phyloP scores from a whole-genome alignment of 2,113 vertebrate species.

The Globicephala melas region DNA sequence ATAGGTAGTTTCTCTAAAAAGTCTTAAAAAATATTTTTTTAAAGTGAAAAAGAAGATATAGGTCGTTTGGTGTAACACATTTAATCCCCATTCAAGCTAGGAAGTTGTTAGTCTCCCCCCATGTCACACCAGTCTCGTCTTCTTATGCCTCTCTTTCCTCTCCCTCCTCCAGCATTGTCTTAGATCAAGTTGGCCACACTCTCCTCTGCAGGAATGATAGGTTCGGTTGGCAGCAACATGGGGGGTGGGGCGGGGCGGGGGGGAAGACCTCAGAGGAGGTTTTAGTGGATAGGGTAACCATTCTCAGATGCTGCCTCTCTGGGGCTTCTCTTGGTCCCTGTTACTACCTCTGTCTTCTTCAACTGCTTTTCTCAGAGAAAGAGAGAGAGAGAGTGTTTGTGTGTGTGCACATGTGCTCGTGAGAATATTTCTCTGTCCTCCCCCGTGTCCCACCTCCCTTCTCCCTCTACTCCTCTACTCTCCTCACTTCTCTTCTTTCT shows the following conservation, averaged over 20 bases:
- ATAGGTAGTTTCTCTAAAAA: neutral
- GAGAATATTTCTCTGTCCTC: neutral
- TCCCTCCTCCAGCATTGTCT: neutral
- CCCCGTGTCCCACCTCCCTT: neutral
- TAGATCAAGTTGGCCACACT: neutral
- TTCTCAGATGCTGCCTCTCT: neutral
- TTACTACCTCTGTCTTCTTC: neutral
- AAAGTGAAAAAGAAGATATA: neutral
- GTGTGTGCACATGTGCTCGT: neutral
- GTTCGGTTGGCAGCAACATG: neutral
- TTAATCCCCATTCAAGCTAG: neutral
- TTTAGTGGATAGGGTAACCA: neutral
- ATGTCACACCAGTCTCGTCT: fast-evolving
- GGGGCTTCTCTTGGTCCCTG: neutral
- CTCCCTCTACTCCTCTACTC: neutral
- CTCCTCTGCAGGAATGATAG: neutral
- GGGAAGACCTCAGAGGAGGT: neutral
- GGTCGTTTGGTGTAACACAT: neutral
- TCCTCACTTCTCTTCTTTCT: neutral
- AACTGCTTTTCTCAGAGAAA: neutral
- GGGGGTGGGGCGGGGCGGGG: fast-evolving
- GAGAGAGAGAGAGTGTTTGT: neutral
- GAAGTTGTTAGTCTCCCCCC: neutral
- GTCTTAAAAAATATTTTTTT: neutral
- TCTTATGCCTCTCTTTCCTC: too few species aligned